These are phyloP conservation scores for Stegana nigrithorax DNA, from an alignment of 2,888 invertebrate genomes.

Conservation along the genomic window DNA sequence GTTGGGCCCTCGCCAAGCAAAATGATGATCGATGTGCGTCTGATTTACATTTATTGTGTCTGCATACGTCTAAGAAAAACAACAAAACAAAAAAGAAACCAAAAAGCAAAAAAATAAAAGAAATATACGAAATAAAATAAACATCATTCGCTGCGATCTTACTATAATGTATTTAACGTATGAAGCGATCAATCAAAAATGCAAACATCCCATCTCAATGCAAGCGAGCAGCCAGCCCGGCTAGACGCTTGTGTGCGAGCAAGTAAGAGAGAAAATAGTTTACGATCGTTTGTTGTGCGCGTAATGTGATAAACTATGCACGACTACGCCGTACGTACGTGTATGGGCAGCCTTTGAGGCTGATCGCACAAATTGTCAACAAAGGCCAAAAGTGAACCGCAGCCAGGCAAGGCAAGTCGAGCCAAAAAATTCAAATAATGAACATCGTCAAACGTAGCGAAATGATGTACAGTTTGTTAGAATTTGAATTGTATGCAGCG, in stretches of 20 bases:
- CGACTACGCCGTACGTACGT: too few species aligned
- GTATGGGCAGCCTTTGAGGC: too few species aligned
- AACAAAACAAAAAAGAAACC: too few species aligned
- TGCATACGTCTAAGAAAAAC: too few species aligned
- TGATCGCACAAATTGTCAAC: too few species aligned
- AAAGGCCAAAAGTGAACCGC: too few species aligned
- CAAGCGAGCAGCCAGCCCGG: too few species aligned
- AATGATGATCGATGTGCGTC: conserved; percentile 54
- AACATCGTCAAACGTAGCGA: conserved; percentile 21
- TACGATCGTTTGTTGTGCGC: conserved; percentile 48
- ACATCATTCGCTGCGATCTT: too few species aligned
- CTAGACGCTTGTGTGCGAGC: too few species aligned
- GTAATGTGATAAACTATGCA: conserved; percentile 46
- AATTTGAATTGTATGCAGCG: conserved; percentile 61
- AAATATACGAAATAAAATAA: conserved; percentile 35
- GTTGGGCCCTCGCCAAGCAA: conserved; percentile 31
- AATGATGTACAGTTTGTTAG: conserved; percentile 66
- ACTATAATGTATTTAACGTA: conserved; percentile 45
- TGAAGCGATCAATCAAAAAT: conserved; percentile 67
- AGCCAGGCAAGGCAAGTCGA: too few species aligned
- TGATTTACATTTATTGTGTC: conserved; percentile 14
- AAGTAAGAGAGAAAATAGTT: conserved; percentile 54
- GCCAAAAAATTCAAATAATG: conserved; percentile 5
- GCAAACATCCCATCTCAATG: conserved; percentile 37
- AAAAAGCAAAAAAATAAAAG: too few species aligned